Evolutionary conservation across 2,888 invertebrate genomes (phyloP).

Genomic region (Chironomus tentans): DNA sequence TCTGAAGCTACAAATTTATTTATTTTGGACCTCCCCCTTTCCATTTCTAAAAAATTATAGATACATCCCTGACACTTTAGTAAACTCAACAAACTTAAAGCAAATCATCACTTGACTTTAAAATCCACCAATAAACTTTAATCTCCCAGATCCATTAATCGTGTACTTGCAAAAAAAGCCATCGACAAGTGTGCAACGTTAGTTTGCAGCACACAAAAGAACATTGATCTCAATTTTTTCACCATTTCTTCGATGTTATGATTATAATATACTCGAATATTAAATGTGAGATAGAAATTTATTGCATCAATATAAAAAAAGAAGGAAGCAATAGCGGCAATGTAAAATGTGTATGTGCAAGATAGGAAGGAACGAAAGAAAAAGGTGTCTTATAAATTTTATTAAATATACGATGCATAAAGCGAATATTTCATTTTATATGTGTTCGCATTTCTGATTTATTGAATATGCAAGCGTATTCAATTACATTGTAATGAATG

Average conservation of each 20-base stretch:
- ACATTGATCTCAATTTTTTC: slow-evolving; percentile 9
- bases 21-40: no score
- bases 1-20: no score
- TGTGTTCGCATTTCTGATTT: slow-evolving; percentile 26
- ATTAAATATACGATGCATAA: slow-evolving; percentile 25
- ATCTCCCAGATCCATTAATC: no score
- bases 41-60: no score
- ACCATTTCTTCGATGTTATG: background rate
- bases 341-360: background rate
- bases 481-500: slow-evolving; percentile 27
- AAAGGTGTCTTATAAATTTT: slow-evolving; percentile 27
- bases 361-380: background rate
- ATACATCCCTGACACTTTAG: no score
- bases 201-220: background rate
- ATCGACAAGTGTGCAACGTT: background rate
- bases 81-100: no score
- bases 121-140: no score
- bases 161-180: background rate
- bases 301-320: slow-evolving; percentile 12
- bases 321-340: background rate
- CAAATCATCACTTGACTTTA: no score
- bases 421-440: slow-evolving; percentile 23
- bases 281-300: slow-evolving; percentile 15
- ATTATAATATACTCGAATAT: background rate
- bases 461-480: slow-evolving; percentile 26